Evolutionary conservation across 2,797 vertebrate species (phyloP).

Genomic region (Decapterus maruadsi): DNA sequence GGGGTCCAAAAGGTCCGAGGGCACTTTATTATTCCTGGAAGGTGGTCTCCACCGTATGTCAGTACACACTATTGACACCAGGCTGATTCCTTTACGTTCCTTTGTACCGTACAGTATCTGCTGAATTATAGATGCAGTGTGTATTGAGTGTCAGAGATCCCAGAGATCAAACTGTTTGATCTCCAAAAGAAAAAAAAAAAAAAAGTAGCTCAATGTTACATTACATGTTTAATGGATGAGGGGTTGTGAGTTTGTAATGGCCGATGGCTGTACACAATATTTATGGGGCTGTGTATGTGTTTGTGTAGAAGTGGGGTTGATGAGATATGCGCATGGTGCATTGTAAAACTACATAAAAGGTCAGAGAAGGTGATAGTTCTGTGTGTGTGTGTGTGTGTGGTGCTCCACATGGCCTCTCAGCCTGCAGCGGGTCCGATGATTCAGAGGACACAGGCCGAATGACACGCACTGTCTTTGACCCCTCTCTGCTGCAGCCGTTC

Average conservation of each 20-base stretch:
- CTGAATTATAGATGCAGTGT: constrained; percentile 53
- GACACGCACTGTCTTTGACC: constrained; percentile 76
- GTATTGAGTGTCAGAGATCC: constrained; percentile 31
- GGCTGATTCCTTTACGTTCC: neutral
- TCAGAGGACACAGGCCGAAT: constrained; percentile 76
- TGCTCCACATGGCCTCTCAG: constrained; percentile 61
- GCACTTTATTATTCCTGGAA: neutral
- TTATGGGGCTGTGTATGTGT: constrained; percentile 22
- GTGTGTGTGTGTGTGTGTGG: constrained; percentile 16
- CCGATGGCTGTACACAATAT: constrained; percentile 16
- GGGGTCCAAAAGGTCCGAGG: no score
- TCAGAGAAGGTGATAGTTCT: constrained; percentile 63
- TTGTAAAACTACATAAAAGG: constrained; percentile 61
- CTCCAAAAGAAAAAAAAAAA: no score
- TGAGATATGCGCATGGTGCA: constrained; percentile 45
- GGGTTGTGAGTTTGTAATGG: constrained; percentile 33
- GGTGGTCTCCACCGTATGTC: neutral
- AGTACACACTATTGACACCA: constrained; percentile 1
- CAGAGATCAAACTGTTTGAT: constrained; percentile 31
- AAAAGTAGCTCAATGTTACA: constrained; percentile 10
- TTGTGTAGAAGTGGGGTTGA: neutral
- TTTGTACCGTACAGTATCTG: neutral
- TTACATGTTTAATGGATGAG: constrained; percentile 65
- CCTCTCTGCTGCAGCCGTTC: constrained; percentile 73
- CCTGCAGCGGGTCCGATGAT: constrained; percentile 69